Conservation (phyloP, 1,140 invertebrate species). For the Orius laevigatus region DNA sequence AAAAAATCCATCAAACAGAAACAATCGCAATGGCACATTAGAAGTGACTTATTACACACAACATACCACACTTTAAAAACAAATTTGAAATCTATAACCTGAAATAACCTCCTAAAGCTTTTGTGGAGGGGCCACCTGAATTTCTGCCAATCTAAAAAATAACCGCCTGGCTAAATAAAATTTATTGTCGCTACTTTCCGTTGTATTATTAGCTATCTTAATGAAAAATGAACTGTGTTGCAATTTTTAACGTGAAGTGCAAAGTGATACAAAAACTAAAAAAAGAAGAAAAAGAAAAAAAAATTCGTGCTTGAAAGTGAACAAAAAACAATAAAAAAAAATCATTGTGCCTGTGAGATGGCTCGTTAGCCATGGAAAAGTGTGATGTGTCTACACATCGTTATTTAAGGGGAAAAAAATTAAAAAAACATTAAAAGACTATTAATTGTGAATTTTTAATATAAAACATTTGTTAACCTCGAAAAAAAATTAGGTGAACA, state of each 20-base stretch:
- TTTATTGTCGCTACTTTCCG: neutral
- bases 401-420: slow-evolving; percentile 12
- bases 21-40: too few species aligned
- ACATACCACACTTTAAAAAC: too few species aligned
- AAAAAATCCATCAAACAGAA: too few species aligned
- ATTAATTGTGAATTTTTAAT: slow-evolving; percentile 14
- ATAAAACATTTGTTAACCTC: slow-evolving; percentile 16
- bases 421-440: slow-evolving; percentile 10
- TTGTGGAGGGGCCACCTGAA: neutral
- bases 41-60: too few species aligned
- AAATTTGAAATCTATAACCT: too few species aligned
- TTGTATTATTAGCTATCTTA: neutral
- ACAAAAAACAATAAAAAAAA: slow-evolving; percentile 2
- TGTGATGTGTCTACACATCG: slow-evolving; percentile 10
- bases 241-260: slow-evolving; percentile 11
- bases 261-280: slow-evolving; percentile 7
- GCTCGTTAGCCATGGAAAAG: slow-evolving; percentile 11
- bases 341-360: slow-evolving; percentile 12
- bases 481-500: slow-evolving; percentile 13
- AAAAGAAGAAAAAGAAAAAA: slow-evolving; percentile 1
- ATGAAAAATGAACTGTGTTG: slow-evolving; percentile 13
- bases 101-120: too few species aligned
- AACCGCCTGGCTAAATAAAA: neutral
- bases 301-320: neutral
- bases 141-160: neutral